Evolutionary conservation across 92 coral and sea anemone genomes (phyloP), one percentile per base, ranked within the genome.

Genomic region (Chrysogorgia sp.): DNA sequence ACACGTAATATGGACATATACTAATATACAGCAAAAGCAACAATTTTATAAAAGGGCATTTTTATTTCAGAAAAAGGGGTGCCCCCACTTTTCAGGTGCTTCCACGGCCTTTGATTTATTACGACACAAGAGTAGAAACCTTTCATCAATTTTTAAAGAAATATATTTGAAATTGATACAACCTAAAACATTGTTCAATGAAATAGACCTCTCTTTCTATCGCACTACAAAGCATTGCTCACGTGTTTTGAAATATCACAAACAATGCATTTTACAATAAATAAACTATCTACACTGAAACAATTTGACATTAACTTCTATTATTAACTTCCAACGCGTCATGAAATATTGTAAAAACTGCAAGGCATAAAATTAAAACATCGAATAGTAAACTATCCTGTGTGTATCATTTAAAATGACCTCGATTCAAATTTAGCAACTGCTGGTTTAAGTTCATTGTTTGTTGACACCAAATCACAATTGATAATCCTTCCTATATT

Each of bases 191-290:
- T 48, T 49, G 76, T 69, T 31, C 76, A 69, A 69, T 69, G 76
- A 43, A 69, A 65, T 65, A 65, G 48, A 69, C 55, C 60, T 69
- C 60, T 69, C 60, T 69, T 41, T 69, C 55, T 26, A 69, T 45
- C 30, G 55, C 76, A 69, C 76, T 69, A 69, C 76, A 69, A 69
- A 49, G 76, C 59, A 49, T 25, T 47, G 76, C 34, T 26, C n/a
- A 69, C 43, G 10, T 69, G 76, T 69, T 26, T 26, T 40, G 55
- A 49, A 45, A 69, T 47, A 47, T 47, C 53, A 4, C 12, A 5
- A 67, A 69, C 60, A 69, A 47, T 49, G 76, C 76, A 69, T 69
- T 69, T 69, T 69, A 69, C 76, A 69, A 69, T 69, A 69, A 69
- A 69, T 69, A 67, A 65, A 69, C 76, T 69, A 69, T 69, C 76